Conservation (phyloP, 2,113 vertebrate species). For the Motacilla tschutschensis region DNA sequence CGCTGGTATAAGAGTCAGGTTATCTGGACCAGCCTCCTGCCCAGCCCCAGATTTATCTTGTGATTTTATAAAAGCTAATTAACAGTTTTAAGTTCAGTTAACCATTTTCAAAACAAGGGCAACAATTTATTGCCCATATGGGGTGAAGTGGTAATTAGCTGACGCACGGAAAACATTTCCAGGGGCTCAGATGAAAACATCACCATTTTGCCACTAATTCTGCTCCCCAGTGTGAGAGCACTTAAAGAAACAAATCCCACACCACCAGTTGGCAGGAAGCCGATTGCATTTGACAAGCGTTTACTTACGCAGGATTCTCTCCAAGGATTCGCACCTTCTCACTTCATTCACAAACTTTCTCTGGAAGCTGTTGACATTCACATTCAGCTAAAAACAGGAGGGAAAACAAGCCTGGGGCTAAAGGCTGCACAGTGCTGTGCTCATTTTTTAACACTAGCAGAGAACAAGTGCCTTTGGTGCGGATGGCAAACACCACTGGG, state of each 20-base stretch:
- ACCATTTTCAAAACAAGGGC: slow-evolving; percentile 7
- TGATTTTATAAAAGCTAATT: background rate
- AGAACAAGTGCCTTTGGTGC: accelerated
- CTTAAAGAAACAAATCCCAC: slow-evolving; percentile 46
- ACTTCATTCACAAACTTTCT: slow-evolving; percentile 84
- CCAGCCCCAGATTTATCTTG: background rate
- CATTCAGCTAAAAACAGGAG: slow-evolving; percentile 71
- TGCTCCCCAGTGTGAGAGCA: background rate
- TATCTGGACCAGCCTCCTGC: background rate
- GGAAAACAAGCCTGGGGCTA: slow-evolving; percentile 19
- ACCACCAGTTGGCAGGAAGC: background rate
- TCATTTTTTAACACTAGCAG: background rate
- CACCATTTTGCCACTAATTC: slow-evolving; percentile 17
- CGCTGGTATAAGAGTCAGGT: background rate
- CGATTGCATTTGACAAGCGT: background rate
- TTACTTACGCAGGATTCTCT: slow-evolving; percentile 79
- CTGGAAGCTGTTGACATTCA: slow-evolving; percentile 78
- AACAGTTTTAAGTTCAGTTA: background rate
- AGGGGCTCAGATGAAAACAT: slow-evolving; percentile 24
- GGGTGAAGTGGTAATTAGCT: slow-evolving; percentile 21
- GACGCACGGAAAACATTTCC: background rate
- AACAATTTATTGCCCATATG: slow-evolving; percentile 18
- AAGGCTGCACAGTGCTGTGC: accelerated
- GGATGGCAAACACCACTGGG: accelerated
- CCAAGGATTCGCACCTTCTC: slow-evolving; percentile 79